Percentiles rank a stretch among this genome's conserved stretches.
These are phyloP conservation scores for Pammene aurita DNA, from an alignment of 2,888 invertebrate genomes.

Conservation along the genomic window DNA sequence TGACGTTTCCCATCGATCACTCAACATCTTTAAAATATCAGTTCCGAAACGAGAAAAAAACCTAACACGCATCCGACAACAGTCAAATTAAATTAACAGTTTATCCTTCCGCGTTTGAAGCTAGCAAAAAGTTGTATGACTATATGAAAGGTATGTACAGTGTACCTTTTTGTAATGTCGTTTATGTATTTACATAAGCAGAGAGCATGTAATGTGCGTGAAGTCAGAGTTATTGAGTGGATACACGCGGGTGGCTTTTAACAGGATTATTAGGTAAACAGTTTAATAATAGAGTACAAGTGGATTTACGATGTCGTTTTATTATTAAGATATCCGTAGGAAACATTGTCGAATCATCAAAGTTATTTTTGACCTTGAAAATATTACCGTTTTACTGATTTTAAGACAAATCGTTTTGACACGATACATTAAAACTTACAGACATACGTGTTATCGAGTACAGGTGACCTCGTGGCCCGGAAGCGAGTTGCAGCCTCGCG, in stretches of 20 bases:
- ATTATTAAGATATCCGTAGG: neutral
- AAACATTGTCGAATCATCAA: neutral
- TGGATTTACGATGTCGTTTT: neutral
- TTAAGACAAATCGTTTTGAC: too few species aligned
- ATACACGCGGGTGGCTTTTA: constrained; percentile 4
- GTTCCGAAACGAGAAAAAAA: constrained; percentile 27
- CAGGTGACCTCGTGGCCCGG: constrained; percentile 45
- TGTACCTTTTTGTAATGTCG: too few species aligned
- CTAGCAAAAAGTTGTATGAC: neutral
- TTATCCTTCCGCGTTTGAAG: constrained; percentile 22
- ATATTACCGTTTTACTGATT: too few species aligned
- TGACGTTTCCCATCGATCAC: neutral
- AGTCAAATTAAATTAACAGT: constrained; percentile 35
- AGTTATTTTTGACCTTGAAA: neutral
- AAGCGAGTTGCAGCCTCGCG: constrained; percentile 42
- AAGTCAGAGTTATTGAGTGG: constrained; percentile 16
- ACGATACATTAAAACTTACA: too few species aligned
- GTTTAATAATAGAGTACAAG: constrained; percentile 12
- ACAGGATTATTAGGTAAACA: constrained; percentile 23
- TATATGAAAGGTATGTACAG: neutral
- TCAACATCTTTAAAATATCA: constrained; percentile 22
- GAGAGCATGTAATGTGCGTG: constrained; percentile 30
- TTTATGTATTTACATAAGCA: constrained; percentile 27
- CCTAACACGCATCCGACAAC: constrained; percentile 25
- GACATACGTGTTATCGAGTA: neutral